Evolutionary conservation across 1,140 invertebrate genomes (phyloP), one percentile per base, ranked within the genome.

Genomic region (Penaeus indicus): DNA sequence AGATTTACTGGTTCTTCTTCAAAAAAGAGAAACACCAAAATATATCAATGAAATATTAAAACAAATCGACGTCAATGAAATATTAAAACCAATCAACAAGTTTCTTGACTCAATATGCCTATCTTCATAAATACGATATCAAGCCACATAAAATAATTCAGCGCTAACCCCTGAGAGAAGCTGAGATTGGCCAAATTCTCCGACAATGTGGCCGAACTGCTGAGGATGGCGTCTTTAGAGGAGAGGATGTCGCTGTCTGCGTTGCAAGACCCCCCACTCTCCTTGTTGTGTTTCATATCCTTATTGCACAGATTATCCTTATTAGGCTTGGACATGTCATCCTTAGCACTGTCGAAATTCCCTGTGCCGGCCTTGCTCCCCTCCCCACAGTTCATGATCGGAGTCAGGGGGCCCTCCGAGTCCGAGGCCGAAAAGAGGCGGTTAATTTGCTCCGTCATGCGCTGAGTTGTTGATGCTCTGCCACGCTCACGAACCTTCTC

Each of bases 401-500:
- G 60, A 80, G 11, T 80, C 22, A 86, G 78, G 25, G 79, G 63
- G 10, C 85, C 86, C 61, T 88, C 86, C 25, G 69, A 63, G 32
- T 88, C 86, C 27, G 86, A 63, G 13, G 86, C 79, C 16, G 90
- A 89, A 60, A 91, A 91, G 27, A 91, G 86, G 27, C 90, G 82
- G 67, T 91, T 87, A 67, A 91, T 86, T 69, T 91, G 90, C 82
- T 91, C 90, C 22, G 86, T 94, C 91, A 95, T 94, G 85, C 94
- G 93, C 90, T 95, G 92, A 25, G 91, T 91, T 27, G 90, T 90
- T n/a, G 91, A 91, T 62, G 91, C 90, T 38, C 91, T 89, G 2
- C 92, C 91, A 25, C 92, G 89, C 42, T 92, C 92, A 42, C 92
- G 90, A 5, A 95, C 94, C 80, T 94, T 93, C 90, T 95, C 95